Base-by-base conservation (phyloP, 2,113 vertebrate genomes). In the Phylloscopus trochilus region DNA sequence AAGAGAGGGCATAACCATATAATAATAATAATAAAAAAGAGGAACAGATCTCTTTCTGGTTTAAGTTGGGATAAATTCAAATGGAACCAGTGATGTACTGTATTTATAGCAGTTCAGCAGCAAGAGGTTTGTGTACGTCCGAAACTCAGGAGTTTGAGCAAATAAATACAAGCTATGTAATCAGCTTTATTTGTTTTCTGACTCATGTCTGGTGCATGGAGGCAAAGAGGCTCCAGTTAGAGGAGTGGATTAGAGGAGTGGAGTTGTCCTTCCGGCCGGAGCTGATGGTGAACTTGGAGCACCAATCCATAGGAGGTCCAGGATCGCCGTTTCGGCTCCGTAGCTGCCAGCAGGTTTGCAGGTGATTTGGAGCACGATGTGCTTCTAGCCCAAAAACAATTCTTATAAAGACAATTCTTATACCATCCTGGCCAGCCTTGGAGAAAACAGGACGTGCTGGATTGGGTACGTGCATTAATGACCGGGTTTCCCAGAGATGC, bases 101-200 rank as follows among this genome's bases (percentile, higher is more conserved):
- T 35, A 44, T 83, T 96, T 96, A 70, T 58, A 89, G 35, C 30
- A 33, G 47, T 24, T 37, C 62, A 55, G 62, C 76, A 79, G 82
- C 86, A 43, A 59, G 63, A 88, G 28, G 19, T 75, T 82, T 88
- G 60, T 7, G 8, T 70, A 77, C 3, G 2, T 82, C 56, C 78
- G 19, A 84, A 87, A 35, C 69, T 70, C n/a, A 37, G 44, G 85
- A 88, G 87, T 88, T 74, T 60, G n/a, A 89, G 90, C 44, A 83
- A 94, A 90, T 70, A 96, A 95, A 91, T 74, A 55, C 59, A 85
- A 80, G 44, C 55, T 75, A 72, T 90, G 64, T 49, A 86, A 93
- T 76, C n/a, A 64, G 75, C 83, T 95, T 93, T 96, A 75, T 94
- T 95, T 96, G 80, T 94, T 94, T 94, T 92, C 73, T 96, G 93